Base-by-base conservation (phyloP, 2,113 vertebrate species). In the Benthochromis sp. region DNA sequence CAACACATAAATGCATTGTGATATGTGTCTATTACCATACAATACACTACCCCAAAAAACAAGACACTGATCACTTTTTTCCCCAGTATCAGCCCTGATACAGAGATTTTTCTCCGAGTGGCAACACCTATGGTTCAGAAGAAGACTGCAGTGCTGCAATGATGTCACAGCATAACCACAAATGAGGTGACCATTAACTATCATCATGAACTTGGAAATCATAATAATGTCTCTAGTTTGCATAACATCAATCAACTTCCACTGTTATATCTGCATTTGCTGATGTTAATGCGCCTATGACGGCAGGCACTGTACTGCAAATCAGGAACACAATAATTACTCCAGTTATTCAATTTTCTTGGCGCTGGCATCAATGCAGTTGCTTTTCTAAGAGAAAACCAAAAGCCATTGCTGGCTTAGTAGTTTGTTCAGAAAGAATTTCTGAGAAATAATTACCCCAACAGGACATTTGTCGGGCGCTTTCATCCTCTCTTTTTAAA, bases 401-500 rank as follows among this genome's bases (percentile, higher is more conserved):
- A 14, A 86, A 83, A 81, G 7, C 29, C 47, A 81, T 29, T 59
- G 55, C 17, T 50, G 59, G 36, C 21, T 87, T 84, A 31, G 83
- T 13, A 54, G 40, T 88, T 81, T 76, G 83, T 88, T 81, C 21
- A 82, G 38, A 29, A 27, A 2, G 8, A 11, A 31, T 87, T 89
- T 84, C 52, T n/a, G 14, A 45, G 63, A 50, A 24, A 88, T 83
- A 84, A 93, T 94, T 85, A 91, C 40, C 86, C 79, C 61, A 78
- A 88, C 84, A 87, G 84, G 83, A 91, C 55, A 83, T 16, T 81
- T 81, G 54, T 80, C 54, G 31, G 78, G 29, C n/a, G 24, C 86
- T 52, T 73, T 31, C 27, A 88, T 85, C 5, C 19, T 85, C 61
- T 76, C 59, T 87, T 36, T 88, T 36, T 86, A 79, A 24, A 84